Evolutionary conservation across 2,888 invertebrate genomes (phyloP).

Genomic region (Ametastegia equiseti): DNA sequence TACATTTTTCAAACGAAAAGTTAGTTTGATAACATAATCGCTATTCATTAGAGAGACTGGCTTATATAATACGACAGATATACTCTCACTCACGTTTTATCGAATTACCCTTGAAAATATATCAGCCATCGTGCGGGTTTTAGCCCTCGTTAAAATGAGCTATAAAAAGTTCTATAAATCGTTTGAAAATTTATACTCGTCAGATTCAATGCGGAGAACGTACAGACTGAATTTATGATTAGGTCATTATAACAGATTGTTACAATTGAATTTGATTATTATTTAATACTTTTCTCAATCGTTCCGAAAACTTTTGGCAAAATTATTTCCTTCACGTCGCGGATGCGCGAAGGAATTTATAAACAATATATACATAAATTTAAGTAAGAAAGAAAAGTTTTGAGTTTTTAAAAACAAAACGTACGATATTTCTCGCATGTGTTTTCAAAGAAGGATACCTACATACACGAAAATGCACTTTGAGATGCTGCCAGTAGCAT

Average conservation of each 20-base stretch:
- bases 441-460: neutral
- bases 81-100: neutral
- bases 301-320: neutral
- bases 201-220: neutral
- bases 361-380: no score
- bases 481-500: constrained; percentile 33
- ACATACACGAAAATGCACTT: constrained; percentile 39
- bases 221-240: neutral
- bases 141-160: neutral
- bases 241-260: neutral
- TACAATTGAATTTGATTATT: neutral
- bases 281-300: no score
- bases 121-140: neutral
- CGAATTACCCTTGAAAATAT: neutral
- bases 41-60: neutral
- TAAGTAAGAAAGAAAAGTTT: neutral
- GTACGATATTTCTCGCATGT: neutral
- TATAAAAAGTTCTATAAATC: neutral
- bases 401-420: neutral
- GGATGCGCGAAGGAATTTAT: neutral
- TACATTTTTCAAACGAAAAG: neutral
- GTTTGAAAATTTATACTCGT: neutral
- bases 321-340: neutral
- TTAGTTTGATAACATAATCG: neutral
- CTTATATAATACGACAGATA: neutral